Evolutionary conservation across 2,797 vertebrate genomes (phyloP).

Genomic region (Chiloscyllium punctatum): DNA sequence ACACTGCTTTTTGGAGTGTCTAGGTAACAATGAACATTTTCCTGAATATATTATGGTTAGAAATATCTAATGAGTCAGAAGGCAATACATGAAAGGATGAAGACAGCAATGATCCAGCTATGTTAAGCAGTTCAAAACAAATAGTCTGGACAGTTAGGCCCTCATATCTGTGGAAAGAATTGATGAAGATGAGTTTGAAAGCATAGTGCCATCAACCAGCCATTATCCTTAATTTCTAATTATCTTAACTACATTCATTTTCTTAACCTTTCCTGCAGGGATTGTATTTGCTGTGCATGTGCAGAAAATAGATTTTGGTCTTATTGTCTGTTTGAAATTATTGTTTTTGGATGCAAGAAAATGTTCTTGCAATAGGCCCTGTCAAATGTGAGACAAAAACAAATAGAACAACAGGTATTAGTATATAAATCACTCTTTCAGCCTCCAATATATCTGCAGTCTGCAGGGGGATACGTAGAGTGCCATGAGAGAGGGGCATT

Average conservation of each 20-base stretch:
- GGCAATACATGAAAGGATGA: background rate
- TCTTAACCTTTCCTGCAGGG: background rate
- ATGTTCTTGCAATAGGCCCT: background rate
- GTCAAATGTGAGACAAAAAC: background rate
- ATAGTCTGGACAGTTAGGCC: background rate
- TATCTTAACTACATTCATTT: background rate
- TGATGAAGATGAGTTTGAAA: background rate
- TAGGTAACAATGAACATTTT: background rate
- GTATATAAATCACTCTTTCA: background rate
- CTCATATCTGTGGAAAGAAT: background rate
- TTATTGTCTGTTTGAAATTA: background rate
- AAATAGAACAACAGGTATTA: background rate
- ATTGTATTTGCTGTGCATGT: background rate
- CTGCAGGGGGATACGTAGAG: background rate
- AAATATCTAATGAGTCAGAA: background rate
- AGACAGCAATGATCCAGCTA: background rate
- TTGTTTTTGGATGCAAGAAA: background rate
- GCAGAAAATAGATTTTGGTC: background rate
- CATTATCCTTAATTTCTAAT: conserved; percentile 9
- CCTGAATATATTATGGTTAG: background rate
- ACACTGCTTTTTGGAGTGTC: background rate
- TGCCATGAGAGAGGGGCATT: background rate
- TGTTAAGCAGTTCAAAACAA: background rate
- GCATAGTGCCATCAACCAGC: background rate
- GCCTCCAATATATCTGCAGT: background rate